Evolutionary conservation across 2,888 invertebrate genomes (phyloP).

Genomic region (Drosophila phalerata): DNA sequence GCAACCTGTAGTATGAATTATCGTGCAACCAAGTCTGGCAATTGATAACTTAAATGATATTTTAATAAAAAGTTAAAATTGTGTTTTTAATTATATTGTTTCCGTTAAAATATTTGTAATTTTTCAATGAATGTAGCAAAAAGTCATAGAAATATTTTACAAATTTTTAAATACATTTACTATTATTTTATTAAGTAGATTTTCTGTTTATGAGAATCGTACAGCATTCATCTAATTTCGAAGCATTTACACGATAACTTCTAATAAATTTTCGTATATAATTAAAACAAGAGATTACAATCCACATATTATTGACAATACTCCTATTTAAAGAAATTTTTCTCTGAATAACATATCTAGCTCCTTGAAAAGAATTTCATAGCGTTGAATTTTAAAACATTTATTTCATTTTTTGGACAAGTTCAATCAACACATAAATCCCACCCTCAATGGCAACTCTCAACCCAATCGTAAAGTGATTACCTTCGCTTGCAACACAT

Average conservation of each 20-base stretch:
- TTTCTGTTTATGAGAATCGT: no score
- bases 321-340: not conserved
- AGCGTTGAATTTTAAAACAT: not conserved
- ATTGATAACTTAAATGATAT: not conserved
- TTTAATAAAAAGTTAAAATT: not conserved
- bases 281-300: not conserved
- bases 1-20: slow-evolving; percentile 31
- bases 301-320: not conserved
- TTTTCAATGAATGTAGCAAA: no score
- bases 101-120: no score
- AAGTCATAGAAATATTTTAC: no score
- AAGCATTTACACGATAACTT: not conserved
- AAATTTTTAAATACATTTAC: no score
- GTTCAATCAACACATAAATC: slow-evolving; percentile 23
- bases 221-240: not conserved
- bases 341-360: not conserved
- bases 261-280: not conserved
- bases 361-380: slow-evolving; percentile 2
- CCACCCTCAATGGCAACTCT: slow-evolving; percentile 14
- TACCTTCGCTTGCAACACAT: slow-evolving; percentile 41
- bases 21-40: not conserved
- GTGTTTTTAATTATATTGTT: no score
- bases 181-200: no score
- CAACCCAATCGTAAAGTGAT: slow-evolving; percentile 44
- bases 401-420: slow-evolving; percentile 5